Base-by-base conservation (phyloP, 2,797 vertebrate genomes). In the Poeciliopsis gracilis region DNA sequence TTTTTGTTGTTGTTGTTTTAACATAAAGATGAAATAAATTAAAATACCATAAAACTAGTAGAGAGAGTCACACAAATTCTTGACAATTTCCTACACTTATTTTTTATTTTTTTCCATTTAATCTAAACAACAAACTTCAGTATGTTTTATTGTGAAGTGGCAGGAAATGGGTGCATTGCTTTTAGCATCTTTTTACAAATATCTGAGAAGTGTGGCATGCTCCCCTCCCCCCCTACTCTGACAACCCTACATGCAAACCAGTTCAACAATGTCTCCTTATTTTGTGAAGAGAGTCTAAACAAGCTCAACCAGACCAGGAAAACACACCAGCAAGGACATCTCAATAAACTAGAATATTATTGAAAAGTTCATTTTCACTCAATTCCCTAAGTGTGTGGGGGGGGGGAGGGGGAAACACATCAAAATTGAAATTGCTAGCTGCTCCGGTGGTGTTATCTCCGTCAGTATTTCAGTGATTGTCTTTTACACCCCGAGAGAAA, bases 401-500 rank as follows among this genome's bases (percentile, higher is more conserved):
- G n/a, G n/a, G n/a, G n/a, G n/a, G n/a, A n/a, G n/a, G 25, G 33
- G 33, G 33, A 33, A n/a, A 9, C 0, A 2, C 53, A 59, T 6
- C 4, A 5, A n/a, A 28, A 59, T 28, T 38, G 3, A 18, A 63
- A 13, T 20, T 1, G 45, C 9, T 0, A 0, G 47, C 36, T 45
- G 2, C 49, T 13, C 5, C 45, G 3, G 25, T 67, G 12, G 28
- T 41, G 12, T 38, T 41, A 5, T 36, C 10, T 25, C 4, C 2
- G 73, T 77, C 72, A 46, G 18, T 38, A 66, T 86, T 86, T 70
- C 30, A 30, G 4, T 72, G 45, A 36, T 72, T 47, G 66, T 73
- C 75, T 72, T 38, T 7, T 53, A 49, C 79, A 33, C 55, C 72
- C 71, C 7, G 59, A 63, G 83, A 87, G 75, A 72, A 77, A 72